Conservation (phyloP, 2,888 invertebrate genomes). For the Drosophila acutilabella region DNA sequence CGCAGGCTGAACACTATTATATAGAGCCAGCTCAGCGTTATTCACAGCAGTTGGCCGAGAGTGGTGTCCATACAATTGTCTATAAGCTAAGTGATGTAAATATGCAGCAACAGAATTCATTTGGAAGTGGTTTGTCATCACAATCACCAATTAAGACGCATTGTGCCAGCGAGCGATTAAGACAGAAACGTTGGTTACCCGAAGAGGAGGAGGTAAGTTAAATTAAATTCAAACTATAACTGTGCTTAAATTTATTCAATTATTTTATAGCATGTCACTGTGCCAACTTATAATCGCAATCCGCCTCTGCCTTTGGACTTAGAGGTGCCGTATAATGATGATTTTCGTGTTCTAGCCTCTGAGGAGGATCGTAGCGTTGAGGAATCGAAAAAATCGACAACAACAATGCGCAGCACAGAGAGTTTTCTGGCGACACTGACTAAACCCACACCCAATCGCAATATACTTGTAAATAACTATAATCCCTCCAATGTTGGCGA, state of each 20-base stretch:
- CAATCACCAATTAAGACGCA: conserved; percentile 73
- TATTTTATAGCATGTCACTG: conserved; percentile 49
- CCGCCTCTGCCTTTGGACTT: conserved; percentile 89
- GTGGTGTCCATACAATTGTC: conserved; percentile 91
- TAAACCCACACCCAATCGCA: conserved; percentile 82
- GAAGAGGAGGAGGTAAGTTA: conserved; percentile 82
- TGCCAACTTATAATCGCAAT: conserved; percentile 85
- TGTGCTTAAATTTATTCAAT: background rate
- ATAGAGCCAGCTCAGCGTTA: conserved; percentile 88
- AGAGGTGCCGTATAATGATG: conserved; percentile 89
- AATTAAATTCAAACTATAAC: background rate
- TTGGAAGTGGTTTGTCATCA: conserved; percentile 49
- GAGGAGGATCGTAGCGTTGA: conserved; percentile 69
- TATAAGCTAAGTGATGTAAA: conserved; percentile 92
- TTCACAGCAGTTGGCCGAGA: conserved; percentile 86
- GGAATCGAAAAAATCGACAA: conserved; percentile 44
- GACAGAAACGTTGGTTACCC: conserved; percentile 88
- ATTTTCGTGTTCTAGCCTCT: conserved; percentile 86
- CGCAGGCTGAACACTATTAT: conserved; percentile 92
- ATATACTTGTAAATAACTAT: conserved; percentile 85
- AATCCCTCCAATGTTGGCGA: conserved; percentile 82
- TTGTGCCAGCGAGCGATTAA: conserved; percentile 84
- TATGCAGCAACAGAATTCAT: conserved; percentile 72
- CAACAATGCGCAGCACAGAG: conserved; percentile 68
- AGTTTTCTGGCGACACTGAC: conserved; percentile 61